Evolutionary conservation across 2,797 vertebrate genomes (phyloP).

Genomic region (Rhadinocentrus ornatus): DNA sequence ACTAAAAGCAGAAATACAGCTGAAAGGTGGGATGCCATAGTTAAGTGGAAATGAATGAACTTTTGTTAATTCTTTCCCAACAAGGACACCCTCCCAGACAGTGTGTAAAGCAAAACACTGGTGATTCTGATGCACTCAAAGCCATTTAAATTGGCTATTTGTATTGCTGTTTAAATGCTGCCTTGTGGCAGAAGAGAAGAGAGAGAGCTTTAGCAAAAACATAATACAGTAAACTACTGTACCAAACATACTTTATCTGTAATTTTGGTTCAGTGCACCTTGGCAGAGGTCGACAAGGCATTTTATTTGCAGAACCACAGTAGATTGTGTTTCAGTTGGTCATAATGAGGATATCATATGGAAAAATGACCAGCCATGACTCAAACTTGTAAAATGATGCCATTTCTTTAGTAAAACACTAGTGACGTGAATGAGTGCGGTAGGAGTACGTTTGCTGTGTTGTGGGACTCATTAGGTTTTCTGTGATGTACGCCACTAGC

Average conservation of each 20-base stretch:
- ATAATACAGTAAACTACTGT: conserved; percentile 43
- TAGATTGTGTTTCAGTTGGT: conserved; percentile 67
- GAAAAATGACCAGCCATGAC: conserved; percentile 15
- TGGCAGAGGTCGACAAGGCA: conserved; percentile 58
- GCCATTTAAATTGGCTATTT: conserved; percentile 28
- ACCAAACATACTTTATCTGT: conserved; percentile 37
- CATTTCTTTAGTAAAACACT: conserved; percentile 25
- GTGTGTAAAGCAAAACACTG: conserved; percentile 31
- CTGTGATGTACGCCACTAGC: conserved; percentile 97
- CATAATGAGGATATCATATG: conserved; percentile 32
- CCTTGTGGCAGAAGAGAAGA: conserved; percentile 40
- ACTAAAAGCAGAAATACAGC: conserved; percentile 54
- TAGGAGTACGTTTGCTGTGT: conserved; percentile 77
- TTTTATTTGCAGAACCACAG: conserved; percentile 61
- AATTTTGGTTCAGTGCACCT: conserved; percentile 70
- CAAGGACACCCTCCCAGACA: conserved; percentile 33
- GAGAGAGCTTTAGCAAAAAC: conserved; percentile 41
- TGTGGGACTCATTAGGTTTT: conserved; percentile 93
- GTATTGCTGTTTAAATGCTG: conserved; percentile 71
- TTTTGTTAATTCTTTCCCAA: conserved; percentile 26
- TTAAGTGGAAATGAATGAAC: conserved; percentile 18
- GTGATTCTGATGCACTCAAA: conserved; percentile 36
- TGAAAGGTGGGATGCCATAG: conserved; percentile 26
- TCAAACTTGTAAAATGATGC: conserved; percentile 24
- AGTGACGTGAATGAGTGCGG: conserved; percentile 74